These are phyloP conservation scores for Solea senegalensis DNA, from an alignment of 2,113 vertebrate genomes.

Conservation along the genomic window DNA sequence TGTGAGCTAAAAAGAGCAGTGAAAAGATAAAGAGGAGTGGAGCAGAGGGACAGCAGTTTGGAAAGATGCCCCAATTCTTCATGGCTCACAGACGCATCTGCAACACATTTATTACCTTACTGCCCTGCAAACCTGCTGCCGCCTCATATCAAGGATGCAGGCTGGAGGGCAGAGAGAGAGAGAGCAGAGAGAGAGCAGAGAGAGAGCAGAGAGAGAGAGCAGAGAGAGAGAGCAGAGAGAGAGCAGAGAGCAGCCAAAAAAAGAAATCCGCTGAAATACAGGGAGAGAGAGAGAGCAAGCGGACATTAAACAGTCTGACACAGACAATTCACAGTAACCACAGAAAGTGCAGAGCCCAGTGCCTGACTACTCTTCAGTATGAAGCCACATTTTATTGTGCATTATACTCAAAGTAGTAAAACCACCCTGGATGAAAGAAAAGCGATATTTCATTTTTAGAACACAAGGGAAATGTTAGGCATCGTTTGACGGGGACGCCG, in stretches of 20 bases:
- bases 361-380: slow-evolving; percentile 3
- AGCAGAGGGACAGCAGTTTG: slow-evolving; percentile 41
- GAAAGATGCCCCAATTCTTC: slow-evolving; percentile 58
- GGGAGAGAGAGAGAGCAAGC: slow-evolving; percentile 31
- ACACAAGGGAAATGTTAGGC: background rate
- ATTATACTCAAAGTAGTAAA: background rate
- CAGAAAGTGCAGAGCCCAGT: slow-evolving; percentile 31
- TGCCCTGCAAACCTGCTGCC: slow-evolving; percentile 33
- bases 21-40: slow-evolving; percentile 6
- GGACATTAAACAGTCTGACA: slow-evolving; percentile 48
- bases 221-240: slow-evolving; percentile 18
- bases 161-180: slow-evolving; percentile 31
- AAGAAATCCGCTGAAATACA: slow-evolving; percentile 10
- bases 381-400: slow-evolving; percentile 7
- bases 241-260: background rate
- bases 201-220: background rate
- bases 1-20: background rate
- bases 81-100: slow-evolving; percentile 50
- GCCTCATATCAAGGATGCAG: slow-evolving; percentile 29
- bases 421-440: background rate
- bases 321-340: slow-evolving; percentile 48
- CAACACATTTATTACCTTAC: slow-evolving; percentile 45
- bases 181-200: slow-evolving; percentile 3
- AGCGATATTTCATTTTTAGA: background rate
- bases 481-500: background rate